Base-by-base conservation (phyloP, 2,888 invertebrate species). In the Archips crataeganus region DNA sequence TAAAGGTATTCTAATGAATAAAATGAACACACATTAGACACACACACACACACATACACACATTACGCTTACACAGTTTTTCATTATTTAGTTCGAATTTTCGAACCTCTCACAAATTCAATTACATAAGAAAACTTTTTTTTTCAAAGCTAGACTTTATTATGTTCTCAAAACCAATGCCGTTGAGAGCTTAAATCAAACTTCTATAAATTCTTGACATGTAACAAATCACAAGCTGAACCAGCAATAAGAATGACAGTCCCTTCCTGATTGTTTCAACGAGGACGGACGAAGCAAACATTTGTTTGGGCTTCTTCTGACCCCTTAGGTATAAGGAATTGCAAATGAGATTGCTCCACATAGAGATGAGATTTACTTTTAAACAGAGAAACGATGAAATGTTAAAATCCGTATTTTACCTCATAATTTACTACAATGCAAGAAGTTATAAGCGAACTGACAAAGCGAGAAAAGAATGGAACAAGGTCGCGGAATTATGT, bases 321-420 rank as follows among this genome's bases (percentile, higher is more conserved):
- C 83, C 87, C 83, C 85, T 85, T 83, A 84, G 78, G 71, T 77
- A 65, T 77, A 81, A 80, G 77, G 84, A 87, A 87, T 87, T 87
- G 84, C 87, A 90, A 90, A 90, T 88, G 85, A 82, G 84, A 86
- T 88, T 85, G 85, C 85, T 84, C 82, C 79, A 81, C 82, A 81
- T 45, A 72, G 62, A n/a, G 49, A 57, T 42, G 57, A 36, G 59
- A 64, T 60, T 42, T 59, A 73, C 63, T 68, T 73, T 73, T 68
- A 66, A 73, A 64, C 54, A 71, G 39, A 11, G 51, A 23, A 8
- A 47, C 64, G 59, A 62, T 63, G 34, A 68, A 68, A 13, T 32
- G 32, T 47, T 32, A 8, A 10, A 47, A 47, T 47, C 45, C 32
- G n/a, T 32, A 45, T 23, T 62, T 23, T 23, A 13, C 13, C 11